Evolutionary conservation across 37 sponge, comb jelly and placozoan genomes (phyloP).

Genomic region (Spongilla lacustris): DNA sequence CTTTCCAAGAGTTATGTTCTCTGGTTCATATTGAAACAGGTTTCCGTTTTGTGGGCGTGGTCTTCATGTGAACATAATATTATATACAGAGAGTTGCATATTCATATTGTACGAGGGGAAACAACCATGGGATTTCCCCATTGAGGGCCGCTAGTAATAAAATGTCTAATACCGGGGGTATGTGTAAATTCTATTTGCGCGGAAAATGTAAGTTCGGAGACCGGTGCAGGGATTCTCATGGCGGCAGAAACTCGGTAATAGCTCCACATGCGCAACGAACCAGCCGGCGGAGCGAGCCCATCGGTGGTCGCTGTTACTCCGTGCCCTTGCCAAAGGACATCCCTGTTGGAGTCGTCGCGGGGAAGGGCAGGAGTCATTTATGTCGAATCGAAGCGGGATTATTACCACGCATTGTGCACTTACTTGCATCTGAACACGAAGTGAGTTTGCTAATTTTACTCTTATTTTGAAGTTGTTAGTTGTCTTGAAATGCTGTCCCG

Average conservation of each 20-base stretch:
- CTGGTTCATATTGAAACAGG: not conserved
- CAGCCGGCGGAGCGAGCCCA: not conserved
- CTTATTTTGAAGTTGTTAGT: too few species aligned
- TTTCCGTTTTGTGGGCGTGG: too few species aligned
- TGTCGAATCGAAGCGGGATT: not conserved
- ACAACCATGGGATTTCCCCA: too few species aligned
- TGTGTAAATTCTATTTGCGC: not conserved
- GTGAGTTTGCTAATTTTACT: not conserved
- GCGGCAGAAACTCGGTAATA: not conserved
- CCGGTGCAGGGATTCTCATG: not conserved
- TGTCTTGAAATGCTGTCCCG: too few species aligned
- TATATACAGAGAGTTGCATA: too few species aligned
- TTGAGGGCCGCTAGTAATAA: not conserved
- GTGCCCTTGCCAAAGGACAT: not conserved
- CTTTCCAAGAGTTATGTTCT: not conserved
- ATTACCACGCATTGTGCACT: not conserved
- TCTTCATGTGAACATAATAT: too few species aligned
- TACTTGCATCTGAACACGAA: not conserved
- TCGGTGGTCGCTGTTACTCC: not conserved
- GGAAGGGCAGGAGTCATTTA: not conserved
- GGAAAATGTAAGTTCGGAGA: not conserved
- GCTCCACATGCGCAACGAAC: not conserved
- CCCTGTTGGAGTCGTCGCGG: not conserved
- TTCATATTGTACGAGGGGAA: too few species aligned
- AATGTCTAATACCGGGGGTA: not conserved